A percentile compares a stretch with the other conserved stretches of the same genome.
phyloP scores from a whole-genome alignment of 1,140 invertebrate species.

The Druon quercuslanigerum region DNA sequence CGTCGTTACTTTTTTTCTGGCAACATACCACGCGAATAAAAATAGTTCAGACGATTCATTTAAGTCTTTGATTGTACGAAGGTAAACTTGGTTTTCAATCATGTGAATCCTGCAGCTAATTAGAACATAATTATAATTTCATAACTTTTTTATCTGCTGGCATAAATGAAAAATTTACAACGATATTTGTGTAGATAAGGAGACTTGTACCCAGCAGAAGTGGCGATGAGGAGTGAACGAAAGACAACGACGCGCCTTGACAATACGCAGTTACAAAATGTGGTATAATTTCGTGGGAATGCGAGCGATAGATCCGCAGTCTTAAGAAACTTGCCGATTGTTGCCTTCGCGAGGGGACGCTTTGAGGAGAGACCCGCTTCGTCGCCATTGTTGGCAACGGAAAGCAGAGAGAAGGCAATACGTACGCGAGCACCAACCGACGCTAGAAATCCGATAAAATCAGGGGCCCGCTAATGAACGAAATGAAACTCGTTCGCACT shows the following conservation, averaged over 20 bases:
- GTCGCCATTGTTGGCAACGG: constrained; percentile 43
- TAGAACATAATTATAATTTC: constrained; percentile 4
- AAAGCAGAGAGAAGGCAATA: constrained; percentile 33
- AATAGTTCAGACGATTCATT: too few relatives aligned
- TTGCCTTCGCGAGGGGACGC: constrained; percentile 36
- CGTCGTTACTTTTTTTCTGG: too few relatives aligned
- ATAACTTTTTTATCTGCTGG: constrained; percentile 6
- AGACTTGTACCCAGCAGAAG: neutral
- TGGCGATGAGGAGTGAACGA: neutral
- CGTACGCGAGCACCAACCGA: constrained; percentile 21
- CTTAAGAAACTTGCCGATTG: constrained; percentile 55
- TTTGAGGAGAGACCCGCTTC: constrained; percentile 36
- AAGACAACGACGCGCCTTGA: constrained; percentile 25
- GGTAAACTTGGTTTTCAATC: neutral
- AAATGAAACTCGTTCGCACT: constrained; percentile 56
- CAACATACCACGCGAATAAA: too few relatives aligned
- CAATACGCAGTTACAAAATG: constrained; percentile 56
- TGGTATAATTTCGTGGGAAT: constrained; percentile 58
- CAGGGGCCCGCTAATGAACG: constrained; percentile 61
- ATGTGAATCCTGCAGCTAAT: neutral
- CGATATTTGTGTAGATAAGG: neutral
- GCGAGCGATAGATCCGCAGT: constrained; percentile 48
- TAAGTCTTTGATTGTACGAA: too few relatives aligned
- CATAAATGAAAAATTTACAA: constrained; percentile 8
- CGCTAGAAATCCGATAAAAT: constrained; percentile 63